These are phyloP conservation scores for Salvelinus alpinus DNA, from an alignment of 2,113 vertebrate genomes.

Conservation along the genomic window DNA sequence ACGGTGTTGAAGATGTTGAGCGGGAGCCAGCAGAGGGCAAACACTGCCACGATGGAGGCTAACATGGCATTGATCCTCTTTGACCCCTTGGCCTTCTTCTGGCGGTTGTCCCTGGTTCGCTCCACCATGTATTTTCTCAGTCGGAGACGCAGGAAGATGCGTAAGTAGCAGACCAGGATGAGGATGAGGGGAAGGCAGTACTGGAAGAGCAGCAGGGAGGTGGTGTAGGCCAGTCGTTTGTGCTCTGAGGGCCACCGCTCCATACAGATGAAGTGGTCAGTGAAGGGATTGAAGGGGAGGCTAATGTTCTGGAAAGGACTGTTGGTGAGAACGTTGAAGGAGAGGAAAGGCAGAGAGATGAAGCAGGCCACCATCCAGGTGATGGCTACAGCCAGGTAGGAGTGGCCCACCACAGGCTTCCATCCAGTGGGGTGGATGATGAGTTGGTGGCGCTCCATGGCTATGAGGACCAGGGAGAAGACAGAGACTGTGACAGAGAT, in stretches of 20 bases:
- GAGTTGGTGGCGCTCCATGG: slow-evolving; percentile 77
- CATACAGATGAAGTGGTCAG: slow-evolving; percentile 72
- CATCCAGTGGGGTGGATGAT: slow-evolving; percentile 79
- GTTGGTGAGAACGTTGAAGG: slow-evolving; percentile 72
- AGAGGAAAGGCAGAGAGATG: slow-evolving; percentile 76
- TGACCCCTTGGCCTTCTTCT: slow-evolving; percentile 67
- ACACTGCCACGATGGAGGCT: slow-evolving; percentile 70
- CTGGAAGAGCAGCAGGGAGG: slow-evolving; percentile 75
- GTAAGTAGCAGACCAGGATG: slow-evolving; percentile 74
- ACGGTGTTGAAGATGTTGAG: slow-evolving; percentile 77
- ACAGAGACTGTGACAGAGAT: slow-evolving; percentile 75
- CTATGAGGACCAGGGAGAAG: slow-evolving; percentile 75
- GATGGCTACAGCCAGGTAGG: slow-evolving; percentile 71
- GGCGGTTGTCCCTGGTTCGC: slow-evolving; percentile 70
- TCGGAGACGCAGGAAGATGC: slow-evolving; percentile 75
- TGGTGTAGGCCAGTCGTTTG: slow-evolving; percentile 75
- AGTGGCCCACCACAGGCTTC: slow-evolving; percentile 73
- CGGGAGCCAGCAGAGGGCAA: slow-evolving; percentile 76
- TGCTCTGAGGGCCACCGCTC: slow-evolving; percentile 73
- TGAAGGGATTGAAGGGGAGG: slow-evolving; percentile 60
- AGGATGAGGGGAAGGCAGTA: slow-evolving; percentile 74
- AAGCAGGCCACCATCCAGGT: slow-evolving; percentile 72
- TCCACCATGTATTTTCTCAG: slow-evolving; percentile 56
- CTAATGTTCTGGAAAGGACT: slow-evolving; percentile 74
- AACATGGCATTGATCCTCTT: slow-evolving; percentile 74